These are phyloP conservation scores for Stratiomys singularior DNA, from an alignment of 2,888 invertebrate genomes.

Conservation along the genomic window DNA sequence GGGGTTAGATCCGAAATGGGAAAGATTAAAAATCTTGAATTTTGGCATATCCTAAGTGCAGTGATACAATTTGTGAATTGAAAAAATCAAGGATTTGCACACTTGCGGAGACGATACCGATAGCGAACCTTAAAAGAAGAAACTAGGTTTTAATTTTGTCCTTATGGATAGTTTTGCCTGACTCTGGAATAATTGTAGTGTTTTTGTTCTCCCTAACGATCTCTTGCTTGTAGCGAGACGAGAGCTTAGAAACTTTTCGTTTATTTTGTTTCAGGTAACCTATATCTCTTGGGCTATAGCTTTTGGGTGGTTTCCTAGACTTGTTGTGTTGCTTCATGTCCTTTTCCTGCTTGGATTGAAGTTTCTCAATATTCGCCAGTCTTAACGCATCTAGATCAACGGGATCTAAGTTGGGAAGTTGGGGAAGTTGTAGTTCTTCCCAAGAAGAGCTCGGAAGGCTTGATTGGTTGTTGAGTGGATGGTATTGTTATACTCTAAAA, in stretches of 20 bases:
- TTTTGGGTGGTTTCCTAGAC: neutral
- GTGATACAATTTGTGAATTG: slow-evolving; percentile 8
- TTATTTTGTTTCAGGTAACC: neutral
- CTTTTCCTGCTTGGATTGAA: slow-evolving; percentile 1
- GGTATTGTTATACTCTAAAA: neutral
- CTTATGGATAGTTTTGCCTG: slow-evolving; percentile 8
- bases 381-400: neutral
- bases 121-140: neutral
- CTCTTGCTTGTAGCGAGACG: neutral
- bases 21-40: neutral
- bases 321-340: slow-evolving; percentile 7
- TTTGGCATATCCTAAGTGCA: slow-evolving; percentile 13
- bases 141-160: neutral
- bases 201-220: slow-evolving; percentile 3
- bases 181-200: neutral
- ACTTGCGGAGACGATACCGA: neutral
- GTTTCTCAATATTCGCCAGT: neutral
- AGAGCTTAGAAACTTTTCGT: neutral
- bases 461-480: neutral
- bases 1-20: neutral
- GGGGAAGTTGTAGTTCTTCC: neutral
- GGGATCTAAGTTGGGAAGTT: too few relatives aligned
- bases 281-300: neutral
- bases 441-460: neutral
- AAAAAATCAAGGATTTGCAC: slow-evolving; percentile 15